phyloP scores from a whole-genome alignment of 2,113 vertebrate genomes.

The Heterochromis multidens region DNA sequence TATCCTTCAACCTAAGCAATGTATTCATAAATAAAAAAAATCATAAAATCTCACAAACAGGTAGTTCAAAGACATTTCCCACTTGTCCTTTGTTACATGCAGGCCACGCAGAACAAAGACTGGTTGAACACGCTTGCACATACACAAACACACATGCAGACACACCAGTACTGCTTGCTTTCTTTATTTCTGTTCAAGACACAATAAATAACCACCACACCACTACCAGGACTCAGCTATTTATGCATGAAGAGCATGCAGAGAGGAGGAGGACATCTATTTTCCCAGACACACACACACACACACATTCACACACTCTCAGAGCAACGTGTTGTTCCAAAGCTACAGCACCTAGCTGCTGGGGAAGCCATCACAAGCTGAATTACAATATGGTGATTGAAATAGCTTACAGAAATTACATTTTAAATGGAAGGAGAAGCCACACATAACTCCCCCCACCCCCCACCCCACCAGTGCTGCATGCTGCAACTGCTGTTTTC shows the following conservation, averaged over 20 bases:
- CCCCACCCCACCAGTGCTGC: neutral
- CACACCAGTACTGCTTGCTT: neutral
- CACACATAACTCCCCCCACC: neutral
- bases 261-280: neutral
- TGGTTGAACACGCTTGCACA: neutral
- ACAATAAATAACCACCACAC: slow-evolving; percentile 17
- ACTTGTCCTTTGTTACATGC: slow-evolving; percentile 15
- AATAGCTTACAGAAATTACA: slow-evolving; percentile 18
- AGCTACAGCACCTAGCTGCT: neutral
- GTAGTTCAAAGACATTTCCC: slow-evolving; percentile 1
- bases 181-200: neutral
- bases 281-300: neutral
- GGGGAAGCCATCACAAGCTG: slow-evolving; percentile 10
- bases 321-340: neutral
- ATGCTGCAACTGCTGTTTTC: neutral
- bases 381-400: slow-evolving; percentile 42
- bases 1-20: slow-evolving; percentile 1
- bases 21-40: slow-evolving; percentile 21
- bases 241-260: slow-evolving; percentile 31
- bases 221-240: neutral
- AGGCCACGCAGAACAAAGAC: slow-evolving; percentile 9
- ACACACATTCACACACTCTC: neutral
- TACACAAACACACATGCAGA: neutral
- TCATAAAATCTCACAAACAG: slow-evolving; percentile 14
- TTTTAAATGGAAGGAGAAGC: slow-evolving; percentile 10